phyloP scores from a whole-genome alignment of 2,888 invertebrate genomes.

The Drosophila emarginata region DNA sequence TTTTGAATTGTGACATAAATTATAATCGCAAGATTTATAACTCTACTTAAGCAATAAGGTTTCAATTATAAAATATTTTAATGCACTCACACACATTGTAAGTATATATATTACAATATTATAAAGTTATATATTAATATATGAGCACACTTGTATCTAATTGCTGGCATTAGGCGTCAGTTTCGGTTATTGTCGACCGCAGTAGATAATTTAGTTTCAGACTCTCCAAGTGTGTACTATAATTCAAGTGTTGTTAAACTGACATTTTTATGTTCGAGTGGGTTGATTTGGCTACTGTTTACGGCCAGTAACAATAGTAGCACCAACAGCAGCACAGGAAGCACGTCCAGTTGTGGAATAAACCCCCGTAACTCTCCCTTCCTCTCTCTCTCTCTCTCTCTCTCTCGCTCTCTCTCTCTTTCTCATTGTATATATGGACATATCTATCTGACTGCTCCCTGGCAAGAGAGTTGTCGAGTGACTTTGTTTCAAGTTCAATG shows the following conservation, averaged over 20 bases:
- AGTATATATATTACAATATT: too few species aligned
- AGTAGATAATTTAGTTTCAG: conserved; percentile 17
- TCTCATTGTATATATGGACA: conserved; percentile 5
- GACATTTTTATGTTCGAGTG: conserved; percentile 42
- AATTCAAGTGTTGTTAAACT: conserved; percentile 41
- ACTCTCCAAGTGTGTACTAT: conserved; percentile 10
- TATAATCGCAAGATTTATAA: conserved; percentile 40
- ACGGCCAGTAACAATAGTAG: conserved; percentile 9
- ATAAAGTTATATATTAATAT: conserved; percentile 27
- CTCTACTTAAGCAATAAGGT: conserved; percentile 39
- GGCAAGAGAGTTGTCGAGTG: conserved; percentile 7
- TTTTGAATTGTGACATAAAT: conserved; percentile 1
- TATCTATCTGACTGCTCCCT: conserved; percentile 10
- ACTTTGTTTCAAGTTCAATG: conserved; percentile 66
- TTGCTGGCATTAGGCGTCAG: conserved; percentile 24
- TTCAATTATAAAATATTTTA: conserved; percentile 50
- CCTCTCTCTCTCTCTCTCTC: neutral
- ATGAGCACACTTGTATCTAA: conserved; percentile 49
- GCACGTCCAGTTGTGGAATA: conserved; percentile 19
- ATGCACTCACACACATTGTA: conserved; percentile 34
- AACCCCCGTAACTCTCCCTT: conserved; percentile 8
- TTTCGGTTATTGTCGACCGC: conserved; percentile 6
- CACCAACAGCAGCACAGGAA: conserved; percentile 5
- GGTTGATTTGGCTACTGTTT: conserved; percentile 25
- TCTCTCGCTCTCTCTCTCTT: neutral